These are phyloP conservation scores for Unio pictorum DNA, from an alignment of 2,888 invertebrate species.

Conservation along the genomic window DNA sequence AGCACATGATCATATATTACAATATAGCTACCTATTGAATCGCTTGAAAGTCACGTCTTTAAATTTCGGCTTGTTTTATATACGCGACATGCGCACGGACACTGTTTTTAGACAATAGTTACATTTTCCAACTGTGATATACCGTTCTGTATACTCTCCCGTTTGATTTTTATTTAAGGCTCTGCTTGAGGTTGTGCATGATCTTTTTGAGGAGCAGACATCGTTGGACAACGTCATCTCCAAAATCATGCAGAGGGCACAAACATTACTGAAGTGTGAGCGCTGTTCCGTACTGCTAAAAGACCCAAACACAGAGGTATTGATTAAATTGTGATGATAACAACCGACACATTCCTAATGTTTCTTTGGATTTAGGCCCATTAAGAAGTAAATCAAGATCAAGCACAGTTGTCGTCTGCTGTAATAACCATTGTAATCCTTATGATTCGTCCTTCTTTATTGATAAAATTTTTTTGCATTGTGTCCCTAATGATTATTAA, in stretches of 20 bases:
- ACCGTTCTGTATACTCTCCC: background rate
- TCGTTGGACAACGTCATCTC: constrained; percentile 74
- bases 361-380: too few species aligned
- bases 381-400: too few species aligned
- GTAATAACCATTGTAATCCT: too few species aligned
- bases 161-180: constrained; percentile 65
- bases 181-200: constrained; percentile 75
- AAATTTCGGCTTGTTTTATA: background rate
- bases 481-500: too few species aligned
- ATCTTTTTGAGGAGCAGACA: constrained; percentile 75
- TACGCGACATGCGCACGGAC: too few species aligned
- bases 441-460: too few species aligned
- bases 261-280: constrained; percentile 74
- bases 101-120: background rate
- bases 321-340: constrained; percentile 5
- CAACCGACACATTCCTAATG: background rate
- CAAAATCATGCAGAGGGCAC: constrained; percentile 75
- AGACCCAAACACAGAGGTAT: constrained; percentile 70
- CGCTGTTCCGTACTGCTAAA: constrained; percentile 74
- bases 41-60: background rate
- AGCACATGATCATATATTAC: too few species aligned
- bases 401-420: too few species aligned
- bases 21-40: background rate
- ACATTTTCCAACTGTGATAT: background rate
- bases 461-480: too few species aligned